phyloP scores from a whole-genome alignment of 2,113 vertebrate species.

The Aspidoscelis tigris region DNA sequence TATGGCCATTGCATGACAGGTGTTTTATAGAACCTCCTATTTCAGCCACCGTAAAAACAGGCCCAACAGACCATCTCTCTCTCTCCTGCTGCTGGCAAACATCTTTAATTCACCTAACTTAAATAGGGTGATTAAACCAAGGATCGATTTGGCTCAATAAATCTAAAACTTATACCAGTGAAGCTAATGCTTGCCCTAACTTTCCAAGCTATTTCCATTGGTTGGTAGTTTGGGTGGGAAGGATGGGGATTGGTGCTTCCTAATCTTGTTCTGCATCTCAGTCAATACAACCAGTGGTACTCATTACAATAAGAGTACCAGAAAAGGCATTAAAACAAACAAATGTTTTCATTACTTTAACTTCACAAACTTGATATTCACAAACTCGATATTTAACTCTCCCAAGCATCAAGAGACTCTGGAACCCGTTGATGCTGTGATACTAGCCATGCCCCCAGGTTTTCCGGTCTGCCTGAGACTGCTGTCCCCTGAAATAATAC shows the following conservation, averaged over 20 bases:
- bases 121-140: conserved; percentile 37
- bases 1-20: neutral
- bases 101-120: neutral
- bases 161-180: neutral
- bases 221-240: neutral
- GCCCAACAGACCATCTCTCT: neutral
- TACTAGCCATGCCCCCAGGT: no score
- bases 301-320: neutral
- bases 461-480: no score
- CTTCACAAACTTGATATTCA: no score
- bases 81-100: neutral
- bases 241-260: neutral
- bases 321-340: conserved; percentile 25
- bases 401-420: no score
- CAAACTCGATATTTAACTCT: no score
- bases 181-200: neutral
- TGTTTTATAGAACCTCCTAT: conserved; percentile 15
- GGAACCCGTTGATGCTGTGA: no score
- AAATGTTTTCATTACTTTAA: neutral
- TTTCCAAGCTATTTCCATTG: neutral
- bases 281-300: neutral
- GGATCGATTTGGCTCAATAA: conserved; percentile 32
- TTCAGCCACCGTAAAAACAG: neutral
- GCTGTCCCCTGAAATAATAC: no score
- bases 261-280: neutral